Evolutionary conservation across 2,113 vertebrate genomes (phyloP), one percentile per base, ranked within the genome.

Genomic region (Gulo gulo): DNA sequence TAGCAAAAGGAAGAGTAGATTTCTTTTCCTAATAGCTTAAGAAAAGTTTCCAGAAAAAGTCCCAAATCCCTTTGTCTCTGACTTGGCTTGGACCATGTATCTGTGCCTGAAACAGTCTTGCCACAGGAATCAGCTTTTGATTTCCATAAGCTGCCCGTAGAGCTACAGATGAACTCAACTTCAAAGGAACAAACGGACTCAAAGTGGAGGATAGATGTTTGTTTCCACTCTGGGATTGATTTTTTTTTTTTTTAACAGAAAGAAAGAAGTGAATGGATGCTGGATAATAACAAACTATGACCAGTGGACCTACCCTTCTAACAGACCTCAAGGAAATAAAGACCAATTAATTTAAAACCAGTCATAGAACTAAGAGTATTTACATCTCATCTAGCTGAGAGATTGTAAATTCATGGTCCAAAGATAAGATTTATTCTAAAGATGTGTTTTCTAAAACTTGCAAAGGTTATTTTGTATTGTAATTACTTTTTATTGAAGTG

Each of bases 271-370:
- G 10, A 94, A 63, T 15, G 10, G 3, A 67, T 94, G 4, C 9
- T 47, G 21, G 23, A 14, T 52, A 93, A 85, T 34, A 88, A 0
- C 45, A 88, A 61, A 76, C 26, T 16, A 11, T 69, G 26, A 76
- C 47, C 24, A 76, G 42, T 84, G 34, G 1, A 61, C 12, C 14
- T 85, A 12, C 31, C 16, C 74, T 92, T 88, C n/a, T 67, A 36
- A 79, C 61, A 73, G 47, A 90, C 42, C 61, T 74, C 50, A 55
- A 94, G 50, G n/a, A 59, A 42, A 80, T 50, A 88, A 57, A 50
- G 12, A 86, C n/a, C 73, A 79, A 45, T 96, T 81, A 59, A 94
- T 89, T 97, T 92, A 34, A 31, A 69, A 95, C 73, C 24, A 87
- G 11, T 80, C n/a, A 79, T 29, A 92, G 50, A 74, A 63, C 36